phyloP scores from a whole-genome alignment of 2,113 vertebrate species.

The Synodontis membranacea region DNA sequence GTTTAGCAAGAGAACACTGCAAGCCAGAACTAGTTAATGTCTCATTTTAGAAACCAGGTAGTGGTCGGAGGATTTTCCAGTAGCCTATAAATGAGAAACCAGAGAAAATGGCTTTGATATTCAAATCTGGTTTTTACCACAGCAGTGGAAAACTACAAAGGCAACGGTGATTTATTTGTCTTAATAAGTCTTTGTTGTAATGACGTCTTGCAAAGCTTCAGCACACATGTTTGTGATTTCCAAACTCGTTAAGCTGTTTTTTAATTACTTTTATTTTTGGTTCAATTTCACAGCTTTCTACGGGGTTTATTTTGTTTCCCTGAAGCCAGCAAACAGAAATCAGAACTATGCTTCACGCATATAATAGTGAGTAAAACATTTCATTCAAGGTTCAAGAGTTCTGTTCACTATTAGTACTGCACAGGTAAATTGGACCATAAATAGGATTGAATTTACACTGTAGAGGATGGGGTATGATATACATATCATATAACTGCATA shows the following conservation, averaged over 20 bases:
- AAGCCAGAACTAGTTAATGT: background rate
- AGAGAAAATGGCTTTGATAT: background rate
- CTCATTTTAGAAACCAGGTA: background rate
- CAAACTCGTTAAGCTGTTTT: slow-evolving; percentile 3
- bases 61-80: background rate
- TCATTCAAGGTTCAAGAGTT: background rate
- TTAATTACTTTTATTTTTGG: background rate
- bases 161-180: background rate
- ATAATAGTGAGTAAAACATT: background rate
- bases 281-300: background rate
- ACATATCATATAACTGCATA: too few relatives aligned
- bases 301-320: background rate
- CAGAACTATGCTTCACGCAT: background rate
- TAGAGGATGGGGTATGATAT: background rate
- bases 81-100: background rate
- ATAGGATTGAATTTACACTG: background rate
- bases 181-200: background rate
- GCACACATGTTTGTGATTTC: slow-evolving; percentile 7
- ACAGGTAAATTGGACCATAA: background rate
- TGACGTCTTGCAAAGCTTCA: background rate
- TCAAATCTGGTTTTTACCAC: background rate
- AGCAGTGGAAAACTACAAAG: slow-evolving; percentile 8
- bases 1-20: background rate
- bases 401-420: background rate
- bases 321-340: background rate